Percentiles rank a stretch among this genome's conserved stretches.
phyloP scores from a whole-genome alignment of 2,888 invertebrate genomes.

The Eupithecia pulchellata region DNA sequence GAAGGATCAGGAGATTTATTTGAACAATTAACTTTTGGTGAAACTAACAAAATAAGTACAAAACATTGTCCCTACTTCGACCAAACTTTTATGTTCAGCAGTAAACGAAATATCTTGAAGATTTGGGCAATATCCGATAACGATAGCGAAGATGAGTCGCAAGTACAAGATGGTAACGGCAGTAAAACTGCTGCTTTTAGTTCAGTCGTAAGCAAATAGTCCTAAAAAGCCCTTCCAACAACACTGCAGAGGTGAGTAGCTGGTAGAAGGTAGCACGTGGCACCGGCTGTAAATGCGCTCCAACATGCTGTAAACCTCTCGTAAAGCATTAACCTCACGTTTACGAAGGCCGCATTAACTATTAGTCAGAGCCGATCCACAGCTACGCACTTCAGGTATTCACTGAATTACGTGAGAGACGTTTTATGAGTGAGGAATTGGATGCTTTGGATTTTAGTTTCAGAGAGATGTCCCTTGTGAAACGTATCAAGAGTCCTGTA shows the following conservation, averaged over 20 bases:
- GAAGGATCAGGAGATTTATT: not conserved
- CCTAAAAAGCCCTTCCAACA: not conserved
- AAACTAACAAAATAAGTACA: not conserved
- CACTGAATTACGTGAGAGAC: constrained; percentile 25
- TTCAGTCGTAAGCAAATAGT: not conserved
- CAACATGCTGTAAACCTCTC: constrained; percentile 26
- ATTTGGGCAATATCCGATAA: not conserved
- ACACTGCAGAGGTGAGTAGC: not conserved
- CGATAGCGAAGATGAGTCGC: not conserved
- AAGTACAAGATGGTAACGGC: not conserved
- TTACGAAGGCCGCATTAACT: constrained; percentile 40
- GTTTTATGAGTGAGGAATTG: constrained; percentile 2
- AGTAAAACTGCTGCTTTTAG: not conserved
- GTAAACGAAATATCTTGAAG: not conserved
- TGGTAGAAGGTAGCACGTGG: constrained; percentile 25
- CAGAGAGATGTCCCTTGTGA: not conserved
- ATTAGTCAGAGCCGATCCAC: constrained; percentile 27
- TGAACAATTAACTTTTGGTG: not conserved
- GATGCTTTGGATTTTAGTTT: constrained; percentile 4
- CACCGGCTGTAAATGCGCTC: constrained; percentile 14
- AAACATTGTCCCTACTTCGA: not conserved
- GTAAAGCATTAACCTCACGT: constrained; percentile 40
- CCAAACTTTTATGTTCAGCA: not conserved
- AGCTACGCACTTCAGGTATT: constrained; percentile 23
- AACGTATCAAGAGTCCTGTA: no score